Evolutionary conservation across 2,797 vertebrate species (phyloP), one percentile per base, ranked within the genome.

Genomic region (Sebastolobus alascanus): DNA sequence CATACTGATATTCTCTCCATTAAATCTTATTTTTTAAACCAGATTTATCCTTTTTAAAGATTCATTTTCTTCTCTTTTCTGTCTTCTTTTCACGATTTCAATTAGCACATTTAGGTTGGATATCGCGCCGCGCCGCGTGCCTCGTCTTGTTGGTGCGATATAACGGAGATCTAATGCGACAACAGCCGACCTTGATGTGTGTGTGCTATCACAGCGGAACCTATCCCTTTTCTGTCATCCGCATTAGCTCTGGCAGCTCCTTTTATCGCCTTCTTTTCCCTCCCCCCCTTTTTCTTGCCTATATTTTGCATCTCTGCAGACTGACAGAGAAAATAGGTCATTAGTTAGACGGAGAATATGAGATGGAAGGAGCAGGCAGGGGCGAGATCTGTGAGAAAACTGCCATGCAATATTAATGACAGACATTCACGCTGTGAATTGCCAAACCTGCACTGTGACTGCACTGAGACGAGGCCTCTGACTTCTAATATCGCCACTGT

Each of bases 281-380:
- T 61, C 60, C 72, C 29, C 70, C 33, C 12, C 3, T 68, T 74
- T 55, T 76, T 52, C n/a, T 70, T 87, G 82, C 77, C 85, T 90
- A 87, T 87, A 81, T 86, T 87, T 90, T 75, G 64, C 73, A 74
- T 89, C 85, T 87, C 85, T 69, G 87, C 89, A 91, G 90, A 91
- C 89, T 86, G 90, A 91, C 84, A 85, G 89, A 83, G 89, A 94
- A 96, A 95, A 94, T 93, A 92, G 95, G 93, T 95, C 94, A 95
- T 95, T 96, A 96, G 92, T 88, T 88, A 93, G 84, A 92, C 37
- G 46, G 82, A 79, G 89, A 92, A 84, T 69, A 86, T 79, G 90
- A 83, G 84, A 87, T 79, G 73, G 83, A 85, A 83, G 81, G 84
- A 85, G 82, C 77, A 82, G 88, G 79, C 84, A 84, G 93, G 77